phyloP scores from a whole-genome alignment of 2,113 vertebrate species.

The Callionymus lyra region DNA sequence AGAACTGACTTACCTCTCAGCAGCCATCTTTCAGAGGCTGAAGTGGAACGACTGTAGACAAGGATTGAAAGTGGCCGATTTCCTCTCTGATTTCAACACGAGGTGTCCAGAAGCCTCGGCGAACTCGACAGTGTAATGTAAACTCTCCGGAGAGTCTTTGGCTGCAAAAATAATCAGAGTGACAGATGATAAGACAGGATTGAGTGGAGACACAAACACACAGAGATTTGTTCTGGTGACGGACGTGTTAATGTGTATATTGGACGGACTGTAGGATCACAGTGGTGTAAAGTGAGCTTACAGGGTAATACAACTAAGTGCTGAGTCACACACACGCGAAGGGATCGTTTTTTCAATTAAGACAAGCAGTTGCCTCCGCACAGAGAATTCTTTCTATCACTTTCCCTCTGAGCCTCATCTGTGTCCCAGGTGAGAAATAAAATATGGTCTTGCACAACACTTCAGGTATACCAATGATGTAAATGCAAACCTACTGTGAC shows the following conservation, averaged over 20 bases:
- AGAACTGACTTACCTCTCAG: too few relatives aligned
- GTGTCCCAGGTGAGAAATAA: too few relatives aligned
- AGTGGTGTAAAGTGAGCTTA: slow-evolving; percentile 48
- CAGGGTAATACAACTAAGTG: slow-evolving; percentile 50
- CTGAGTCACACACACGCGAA: slow-evolving; percentile 52
- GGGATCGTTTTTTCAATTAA: slow-evolving; percentile 45
- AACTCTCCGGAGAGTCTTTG: slow-evolving; percentile 17
- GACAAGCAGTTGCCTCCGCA: slow-evolving; percentile 28
- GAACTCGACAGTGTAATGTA: slow-evolving; percentile 10
- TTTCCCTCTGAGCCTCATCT: too few relatives aligned
- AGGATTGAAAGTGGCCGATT: background rate
- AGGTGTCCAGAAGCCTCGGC: slow-evolving; percentile 17
- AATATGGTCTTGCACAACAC: slow-evolving; percentile 10
- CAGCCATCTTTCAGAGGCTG: too few relatives aligned
- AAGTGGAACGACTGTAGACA: background rate
- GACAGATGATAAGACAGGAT: slow-evolving; percentile 13
- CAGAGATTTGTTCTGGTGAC: slow-evolving; percentile 14
- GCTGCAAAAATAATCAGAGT: slow-evolving; percentile 7
- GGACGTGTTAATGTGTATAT: slow-evolving; percentile 43
- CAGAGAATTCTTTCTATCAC: slow-evolving; percentile 44
- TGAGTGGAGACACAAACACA: slow-evolving; percentile 11
- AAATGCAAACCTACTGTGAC: background rate
- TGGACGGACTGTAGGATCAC: slow-evolving; percentile 33
- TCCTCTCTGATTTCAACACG: slow-evolving; percentile 18
- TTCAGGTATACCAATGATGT: slow-evolving; percentile 9